Base-by-base conservation (phyloP, 2,888 invertebrate species). In the Drosophila sordidapex region DNA sequence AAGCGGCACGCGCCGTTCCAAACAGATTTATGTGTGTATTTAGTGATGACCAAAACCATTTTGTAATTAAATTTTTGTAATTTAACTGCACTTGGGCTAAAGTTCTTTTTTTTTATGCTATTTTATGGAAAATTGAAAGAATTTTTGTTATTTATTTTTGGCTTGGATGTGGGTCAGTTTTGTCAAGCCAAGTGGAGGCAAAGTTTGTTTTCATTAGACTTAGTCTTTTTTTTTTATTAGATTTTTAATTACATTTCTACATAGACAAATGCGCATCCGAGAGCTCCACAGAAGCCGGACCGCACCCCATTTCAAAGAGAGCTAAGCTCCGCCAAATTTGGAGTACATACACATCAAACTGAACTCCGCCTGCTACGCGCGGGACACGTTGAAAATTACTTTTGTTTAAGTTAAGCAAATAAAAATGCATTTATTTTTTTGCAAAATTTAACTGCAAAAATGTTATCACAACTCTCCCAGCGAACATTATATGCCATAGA, bases 51-150 rank as follows among this genome's bases (percentile, higher is more conserved):
- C 70, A 70, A 71, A 70, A 67, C 65, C 73, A 64, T 78, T 83
- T 79, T 81, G 87, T 85, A 88, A 85, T 85, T 88, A 85, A 75
- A 86, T 81, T 89, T 74, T 75, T 76, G 66, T 76, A 80, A 82
- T 81, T 87, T 71, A 81, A 79, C 76, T 83, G 83, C 81, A 84
- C 74, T 72, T 74, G 29, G 29, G 70, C 58, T 67, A 53, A 56
- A 70, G 60, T 52, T 51, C 49, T 33, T 62, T 63, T 31, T 60
- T 0, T 0, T 15, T 46, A 48, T 52, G 65, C 62, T 52, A 31
- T 69, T 57, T 48, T 48, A 52, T 35, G 43, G 27, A 63, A 75
- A 72, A 60, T 74, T 63, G 27, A 46, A 49, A 25, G 51, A 62
- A 68, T 49, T 49, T 61, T 74, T 54, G 58, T 27, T 49, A 35